These are phyloP conservation scores for Ochropleura plecta DNA, from an alignment of 2,888 invertebrate species.

Conservation along the genomic window DNA sequence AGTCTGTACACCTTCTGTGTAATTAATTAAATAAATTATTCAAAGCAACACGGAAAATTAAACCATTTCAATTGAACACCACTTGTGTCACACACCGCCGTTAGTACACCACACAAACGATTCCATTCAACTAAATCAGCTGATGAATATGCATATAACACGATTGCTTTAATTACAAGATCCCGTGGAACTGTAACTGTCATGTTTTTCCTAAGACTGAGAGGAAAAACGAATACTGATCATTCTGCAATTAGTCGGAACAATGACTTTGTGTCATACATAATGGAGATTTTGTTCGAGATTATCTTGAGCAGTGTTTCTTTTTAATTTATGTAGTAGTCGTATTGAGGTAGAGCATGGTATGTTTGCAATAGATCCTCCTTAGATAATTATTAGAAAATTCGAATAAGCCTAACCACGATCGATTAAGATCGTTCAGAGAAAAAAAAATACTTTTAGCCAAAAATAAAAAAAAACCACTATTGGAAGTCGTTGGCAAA, in stretches of 20 bases:
- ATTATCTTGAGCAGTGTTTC: not conserved
- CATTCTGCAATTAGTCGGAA: conserved; percentile 30
- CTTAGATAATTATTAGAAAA: not conserved
- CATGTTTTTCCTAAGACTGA: conserved; percentile 44
- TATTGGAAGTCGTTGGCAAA: too few relatives aligned
- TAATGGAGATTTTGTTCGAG: not conserved
- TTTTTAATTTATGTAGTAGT: not conserved
- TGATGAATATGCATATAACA: conserved; percentile 54
- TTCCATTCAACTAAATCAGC: conserved; percentile 46
- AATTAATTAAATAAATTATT: not conserved
- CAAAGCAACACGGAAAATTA: conserved; percentile 11
- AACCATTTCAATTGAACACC: not conserved
- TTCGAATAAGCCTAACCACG: too few relatives aligned
- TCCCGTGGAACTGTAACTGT: conserved; percentile 8
- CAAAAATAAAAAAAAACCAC: too few relatives aligned
- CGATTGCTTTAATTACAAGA: conserved; percentile 22
- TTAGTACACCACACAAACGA: conserved; percentile 6
- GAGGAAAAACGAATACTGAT: conserved; percentile 27
- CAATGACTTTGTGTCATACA: not conserved
- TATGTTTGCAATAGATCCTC: not conserved
- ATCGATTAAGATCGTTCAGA: too few relatives aligned
- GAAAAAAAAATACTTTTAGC: too few relatives aligned
- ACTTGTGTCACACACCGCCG: conserved; percentile 12
- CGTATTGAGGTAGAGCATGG: not conserved
- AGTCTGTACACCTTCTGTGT: too few relatives aligned